Evolutionary conservation across 2,888 invertebrate genomes (phyloP), one percentile per base, ranked within the genome.

Genomic region (Tipula unca): DNA sequence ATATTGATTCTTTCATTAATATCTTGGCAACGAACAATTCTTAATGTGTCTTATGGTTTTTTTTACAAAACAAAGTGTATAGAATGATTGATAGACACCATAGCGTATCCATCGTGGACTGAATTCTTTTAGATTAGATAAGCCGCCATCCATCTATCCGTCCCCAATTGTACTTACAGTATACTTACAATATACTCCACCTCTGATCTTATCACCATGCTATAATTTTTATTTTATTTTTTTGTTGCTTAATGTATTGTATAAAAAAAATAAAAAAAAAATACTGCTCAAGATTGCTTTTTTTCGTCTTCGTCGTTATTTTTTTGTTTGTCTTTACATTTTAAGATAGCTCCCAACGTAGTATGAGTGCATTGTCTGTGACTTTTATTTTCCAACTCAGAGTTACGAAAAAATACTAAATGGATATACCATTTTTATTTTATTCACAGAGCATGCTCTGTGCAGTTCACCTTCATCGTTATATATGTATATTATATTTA

Each of bases 391-490:
- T 54, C 17, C 17, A 54, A 54, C 17, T 17, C 17, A 13, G 39
- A 48, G 48, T 48, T 17, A 17, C 48, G 17, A 54, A 54, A 54
- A n/a, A 54, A 54, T n/a, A n/a, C n/a, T n/a, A n/a, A n/a, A n/a
- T n/a, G n/a, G n/a, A n/a, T 54, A 54, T 82, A 82, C 29, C 29
- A 32, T 82, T 82, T 29, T 82, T 82, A 32, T 82, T 82, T 29
- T 82, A 29, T 82, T 29, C n/a, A 82, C 29, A 29, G 82, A 82
- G 82, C 82, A 83, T 83, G 83, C 83, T 83, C 83, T 32, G 32
- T 83, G 83, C 83, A 83, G 35, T 83, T 83, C 83, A 83, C 83
- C 83, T 83, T 83, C 83, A 32, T 83, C 32, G n/a, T n/a, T n/a
- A 29, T 82, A 82, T 48, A 48, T 17, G 17, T 17, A 48, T 48